Evolutionary conservation across 2,888 invertebrate genomes (phyloP).

Genomic region (Alcis repandata): DNA sequence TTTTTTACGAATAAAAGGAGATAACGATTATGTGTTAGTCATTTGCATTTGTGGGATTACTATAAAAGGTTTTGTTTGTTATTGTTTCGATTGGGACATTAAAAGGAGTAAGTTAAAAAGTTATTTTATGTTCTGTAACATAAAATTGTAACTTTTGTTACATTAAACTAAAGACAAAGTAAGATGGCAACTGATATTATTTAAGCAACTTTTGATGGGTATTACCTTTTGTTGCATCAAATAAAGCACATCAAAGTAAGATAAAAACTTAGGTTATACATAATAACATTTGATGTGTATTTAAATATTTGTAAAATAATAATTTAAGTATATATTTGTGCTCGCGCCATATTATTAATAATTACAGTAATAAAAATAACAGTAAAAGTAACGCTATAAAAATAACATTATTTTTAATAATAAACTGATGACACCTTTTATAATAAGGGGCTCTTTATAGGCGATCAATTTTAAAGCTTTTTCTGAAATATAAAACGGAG

Average conservation of each 20-base stretch:
- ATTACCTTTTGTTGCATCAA: too few species aligned
- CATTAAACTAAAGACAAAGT: neutral
- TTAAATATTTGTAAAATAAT: too few species aligned
- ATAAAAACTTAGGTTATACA: too few species aligned
- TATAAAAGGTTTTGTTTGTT: conserved; percentile 27
- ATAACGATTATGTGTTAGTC: conserved; percentile 45
- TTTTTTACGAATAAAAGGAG: conserved; percentile 42
- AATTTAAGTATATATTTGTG: neutral
- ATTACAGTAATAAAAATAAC: conserved; percentile 16
- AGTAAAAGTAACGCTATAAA: conserved; percentile 22
- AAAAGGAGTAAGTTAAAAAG: neutral
- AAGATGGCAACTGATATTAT: too few species aligned
- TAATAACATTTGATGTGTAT: too few species aligned
- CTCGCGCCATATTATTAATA: neutral
- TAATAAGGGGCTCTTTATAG: conserved; percentile 19
- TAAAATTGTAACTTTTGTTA: neutral
- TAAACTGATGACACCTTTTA: conserved; percentile 18
- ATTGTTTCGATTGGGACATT: conserved; percentile 11
- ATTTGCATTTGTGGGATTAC: conserved; percentile 37
- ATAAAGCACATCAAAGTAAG: too few species aligned
- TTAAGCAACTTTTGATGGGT: too few species aligned
- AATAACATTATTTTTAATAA: conserved; percentile 12
- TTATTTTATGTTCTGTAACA: neutral
- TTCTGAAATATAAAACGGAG: conserved; percentile 20
- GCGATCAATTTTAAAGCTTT: conserved; percentile 21